Evolutionary conservation across 2,888 invertebrate genomes (phyloP).

Genomic region (Allygus modestus): DNA sequence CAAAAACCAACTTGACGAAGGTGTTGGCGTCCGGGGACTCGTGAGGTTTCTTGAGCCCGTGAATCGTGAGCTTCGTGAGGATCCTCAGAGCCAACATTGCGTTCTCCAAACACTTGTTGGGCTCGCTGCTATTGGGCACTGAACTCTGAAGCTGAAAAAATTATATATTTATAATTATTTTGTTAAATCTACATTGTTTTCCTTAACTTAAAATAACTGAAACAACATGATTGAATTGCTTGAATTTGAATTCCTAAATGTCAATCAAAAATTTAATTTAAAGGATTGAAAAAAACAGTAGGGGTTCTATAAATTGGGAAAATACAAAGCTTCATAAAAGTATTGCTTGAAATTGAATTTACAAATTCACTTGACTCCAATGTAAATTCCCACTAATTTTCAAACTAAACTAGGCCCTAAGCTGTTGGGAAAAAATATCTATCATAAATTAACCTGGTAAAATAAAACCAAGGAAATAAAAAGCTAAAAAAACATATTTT

Average conservation of each 20-base stretch:
- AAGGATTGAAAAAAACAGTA: too few relatives aligned
- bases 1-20: slow-evolving; percentile 89
- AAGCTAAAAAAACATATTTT: too few relatives aligned
- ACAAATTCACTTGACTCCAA: too few relatives aligned
- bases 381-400: too few relatives aligned
- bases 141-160: slow-evolving; percentile 64
- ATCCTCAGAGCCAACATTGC: slow-evolving; percentile 89
- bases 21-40: slow-evolving; percentile 85
- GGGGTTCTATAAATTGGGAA: too few relatives aligned
- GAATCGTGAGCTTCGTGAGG: slow-evolving; percentile 88
- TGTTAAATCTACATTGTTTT: neutral
- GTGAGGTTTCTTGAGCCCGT: slow-evolving; percentile 89
- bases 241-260: neutral
- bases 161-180: slow-evolving; percentile 5
- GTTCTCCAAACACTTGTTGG: slow-evolving; percentile 85
- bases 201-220: neutral
- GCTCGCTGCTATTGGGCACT: slow-evolving; percentile 74
- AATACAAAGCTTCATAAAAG: too few relatives aligned
- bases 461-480: too few relatives aligned
- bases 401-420: too few relatives aligned
- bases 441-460: too few relatives aligned
- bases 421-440: too few relatives aligned
- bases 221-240: neutral
- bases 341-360: too few relatives aligned
- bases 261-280: too few relatives aligned